Base-by-base conservation (phyloP, 1,140 invertebrate genomes). In the Microplitis demolitor region DNA sequence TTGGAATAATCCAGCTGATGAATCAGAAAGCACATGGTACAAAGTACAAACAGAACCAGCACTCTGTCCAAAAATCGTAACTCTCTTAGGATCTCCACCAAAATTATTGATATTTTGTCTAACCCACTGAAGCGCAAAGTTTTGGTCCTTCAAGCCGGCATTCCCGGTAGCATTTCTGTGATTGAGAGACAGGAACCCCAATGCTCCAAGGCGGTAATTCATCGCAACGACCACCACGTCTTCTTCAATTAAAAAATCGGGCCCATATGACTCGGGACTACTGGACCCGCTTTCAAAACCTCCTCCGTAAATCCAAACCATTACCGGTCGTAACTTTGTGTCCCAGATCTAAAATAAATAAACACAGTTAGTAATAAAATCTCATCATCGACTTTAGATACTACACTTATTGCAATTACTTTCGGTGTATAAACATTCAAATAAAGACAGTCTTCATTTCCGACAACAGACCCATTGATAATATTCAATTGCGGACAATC, bases 391-490 rank as follows among this genome's bases (percentile, higher is more conserved):
- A 24, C 24, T 24, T 24, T 2, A 24, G 24, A 24, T 24, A 2
- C 24, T 24, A 24, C 24, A 24, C 24, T 24, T 24, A 3, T 45
- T 45, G 11, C 11, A 13, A 1, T 69, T 71, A 78, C 78, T 64
- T 83, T 70, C 0, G 91, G 91, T 9, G 87, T 88, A 75, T 90
- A 91, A 3, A 94, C 89, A 68, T 92, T 92, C 2, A 94, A 78
- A 69, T 89, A 89, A 0, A 94, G 83, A 76, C 92, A 93, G 78
- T 94, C 90, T 81, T 93, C 92, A 24, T 84, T 78, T 11, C 88
- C 88, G 1, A 45, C 31, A 5, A 71, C 64, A 8, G 13, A 2
- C 6, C 39, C 39, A 45, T 6, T 45, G 5, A 5, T 24, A 33
- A 9, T 9, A 62, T 50, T 61, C 24, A 4, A 6, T 60, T 79